phyloP scores from a whole-genome alignment of 2,797 vertebrate species.

The Triplophysa bombifrons region DNA sequence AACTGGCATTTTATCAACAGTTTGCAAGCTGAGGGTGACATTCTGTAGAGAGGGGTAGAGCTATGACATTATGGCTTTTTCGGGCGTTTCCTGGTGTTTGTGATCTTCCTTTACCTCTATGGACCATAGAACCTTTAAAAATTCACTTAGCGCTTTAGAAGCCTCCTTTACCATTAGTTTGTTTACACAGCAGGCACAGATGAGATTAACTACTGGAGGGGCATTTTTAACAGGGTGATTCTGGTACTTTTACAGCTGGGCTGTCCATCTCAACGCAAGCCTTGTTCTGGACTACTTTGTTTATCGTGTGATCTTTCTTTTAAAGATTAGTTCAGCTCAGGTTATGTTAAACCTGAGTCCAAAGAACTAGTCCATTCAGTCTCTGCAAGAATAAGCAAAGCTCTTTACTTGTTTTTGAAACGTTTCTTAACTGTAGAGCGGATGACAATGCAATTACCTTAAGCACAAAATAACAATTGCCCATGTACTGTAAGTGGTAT shows the following conservation, averaged over 20 bases:
- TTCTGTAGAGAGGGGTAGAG: background rate
- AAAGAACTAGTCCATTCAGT: constrained; percentile 28
- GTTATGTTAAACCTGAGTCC: constrained; percentile 6
- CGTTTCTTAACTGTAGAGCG: constrained; percentile 55
- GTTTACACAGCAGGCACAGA: constrained; percentile 18
- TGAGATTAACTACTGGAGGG: constrained; percentile 23
- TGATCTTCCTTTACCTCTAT: constrained; percentile 31
- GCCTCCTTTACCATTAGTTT: constrained; percentile 13
- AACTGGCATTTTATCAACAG: constrained; percentile 98
- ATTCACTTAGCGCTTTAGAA: constrained; percentile 42
- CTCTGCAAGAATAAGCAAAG: constrained; percentile 48
- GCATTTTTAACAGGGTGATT: constrained; percentile 33
- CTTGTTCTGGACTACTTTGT: background rate
- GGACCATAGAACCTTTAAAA: constrained; percentile 19
- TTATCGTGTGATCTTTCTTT: constrained; percentile 18
- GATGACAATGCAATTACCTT: constrained; percentile 67
- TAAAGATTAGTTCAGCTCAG: constrained; percentile 15
- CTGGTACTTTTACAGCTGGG: constrained; percentile 34
- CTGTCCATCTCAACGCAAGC: constrained; percentile 29
- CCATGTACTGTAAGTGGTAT: constrained; percentile 66
- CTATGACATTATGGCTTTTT: constrained; percentile 15
- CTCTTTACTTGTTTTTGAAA: constrained; percentile 48
- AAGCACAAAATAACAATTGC: constrained; percentile 74
- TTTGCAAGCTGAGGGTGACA: constrained; percentile 84
- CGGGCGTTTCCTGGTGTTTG: constrained; percentile 29